These are phyloP conservation scores for Schizaphis graminum DNA, from an alignment of 2,888 invertebrate genomes.

Conservation along the genomic window DNA sequence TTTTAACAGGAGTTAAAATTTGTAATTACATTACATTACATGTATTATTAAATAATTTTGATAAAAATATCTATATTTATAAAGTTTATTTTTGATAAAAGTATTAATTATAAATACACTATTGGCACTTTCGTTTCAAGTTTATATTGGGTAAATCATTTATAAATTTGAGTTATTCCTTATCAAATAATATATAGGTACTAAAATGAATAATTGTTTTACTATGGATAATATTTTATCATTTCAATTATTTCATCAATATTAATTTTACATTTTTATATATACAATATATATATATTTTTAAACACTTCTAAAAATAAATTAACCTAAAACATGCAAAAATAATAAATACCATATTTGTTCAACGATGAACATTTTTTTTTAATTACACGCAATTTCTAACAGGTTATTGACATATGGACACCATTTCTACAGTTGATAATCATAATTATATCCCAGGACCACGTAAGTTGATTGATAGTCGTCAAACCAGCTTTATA, in stretches of 20 bases:
- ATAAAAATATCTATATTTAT: not conserved
- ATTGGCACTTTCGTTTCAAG: not conserved
- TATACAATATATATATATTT: not conserved
- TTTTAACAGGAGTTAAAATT: not conserved
- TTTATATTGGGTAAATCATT: not conserved
- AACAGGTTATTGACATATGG: not conserved
- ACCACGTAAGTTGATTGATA: not conserved
- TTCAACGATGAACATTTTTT: not conserved
- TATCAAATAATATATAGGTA: not conserved
- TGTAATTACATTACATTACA: not conserved
- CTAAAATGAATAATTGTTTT: not conserved
- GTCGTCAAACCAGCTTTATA: not conserved
- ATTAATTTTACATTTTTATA: not conserved
- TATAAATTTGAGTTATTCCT: not conserved
- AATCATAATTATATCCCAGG: not conserved
- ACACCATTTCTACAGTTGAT: not conserved
- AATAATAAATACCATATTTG: not conserved
- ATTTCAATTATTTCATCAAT: not conserved
- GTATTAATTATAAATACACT: not conserved
- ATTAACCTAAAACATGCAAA: not conserved
- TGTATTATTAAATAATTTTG: not conserved
- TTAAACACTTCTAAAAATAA: not conserved
- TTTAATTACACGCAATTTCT: not conserved
- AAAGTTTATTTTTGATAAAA: not conserved
- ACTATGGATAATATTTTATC: not conserved